Evolutionary conservation across 2,888 invertebrate genomes (phyloP).

Genomic region (Dynastes hyllus): DNA sequence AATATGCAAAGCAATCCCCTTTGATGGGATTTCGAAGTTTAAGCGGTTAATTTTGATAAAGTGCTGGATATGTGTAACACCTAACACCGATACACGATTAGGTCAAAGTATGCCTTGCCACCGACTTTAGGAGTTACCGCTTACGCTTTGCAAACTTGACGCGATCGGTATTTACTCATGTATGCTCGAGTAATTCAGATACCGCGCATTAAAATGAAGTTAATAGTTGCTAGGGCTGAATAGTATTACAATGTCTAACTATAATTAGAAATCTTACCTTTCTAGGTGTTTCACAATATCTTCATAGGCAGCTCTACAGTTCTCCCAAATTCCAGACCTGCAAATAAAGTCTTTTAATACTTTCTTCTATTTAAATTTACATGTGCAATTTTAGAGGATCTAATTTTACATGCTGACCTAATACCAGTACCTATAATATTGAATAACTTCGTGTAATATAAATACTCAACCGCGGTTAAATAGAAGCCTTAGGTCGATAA

Average conservation of each 20-base stretch:
- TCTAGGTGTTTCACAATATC: constrained; percentile 96
- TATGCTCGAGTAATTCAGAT: background rate
- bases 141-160: constrained; percentile 12
- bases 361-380: background rate
- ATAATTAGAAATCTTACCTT: constrained; percentile 78
- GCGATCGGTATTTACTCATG: background rate
- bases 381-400: no score
- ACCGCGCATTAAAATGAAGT: constrained; percentile 22
- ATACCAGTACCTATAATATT: background rate
- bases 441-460: constrained; percentile 2
- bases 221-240: background rate
- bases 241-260: constrained; percentile 14
- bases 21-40: constrained; percentile 45
- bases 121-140: constrained; percentile 1
- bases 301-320: constrained; percentile 95
- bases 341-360: constrained; percentile 63
- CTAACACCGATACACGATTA: constrained; percentile 34
- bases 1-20: constrained; percentile 34
- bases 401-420: no score
- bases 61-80: constrained; percentile 27
- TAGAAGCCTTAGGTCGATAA: constrained; percentile 21
- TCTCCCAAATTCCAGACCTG: constrained; percentile 94
- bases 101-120: constrained; percentile 1
- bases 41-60: constrained; percentile 41
- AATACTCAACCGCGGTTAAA: constrained; percentile 30